Percentiles rank a stretch among this genome's conserved stretches.
Conservation (phyloP, 2,113 vertebrate species). For the Todiramphus chloris region DNA sequence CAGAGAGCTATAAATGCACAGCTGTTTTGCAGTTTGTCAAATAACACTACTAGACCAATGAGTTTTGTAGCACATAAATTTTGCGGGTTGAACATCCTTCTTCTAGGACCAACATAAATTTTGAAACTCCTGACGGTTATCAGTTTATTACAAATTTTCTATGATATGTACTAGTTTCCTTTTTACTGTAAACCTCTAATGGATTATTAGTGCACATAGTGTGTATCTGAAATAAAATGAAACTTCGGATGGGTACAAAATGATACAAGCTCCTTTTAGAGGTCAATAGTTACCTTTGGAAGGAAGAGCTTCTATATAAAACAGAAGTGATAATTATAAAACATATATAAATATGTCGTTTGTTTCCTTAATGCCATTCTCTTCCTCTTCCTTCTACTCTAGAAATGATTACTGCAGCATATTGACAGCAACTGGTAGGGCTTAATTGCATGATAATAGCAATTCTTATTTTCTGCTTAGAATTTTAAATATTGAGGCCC, state of each 20-base stretch:
- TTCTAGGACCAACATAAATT: not conserved
- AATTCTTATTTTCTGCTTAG: not conserved
- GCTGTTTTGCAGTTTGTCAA: not conserved
- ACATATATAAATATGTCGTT: not conserved
- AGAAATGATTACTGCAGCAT: constrained; percentile 27
- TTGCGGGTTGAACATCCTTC: not conserved
- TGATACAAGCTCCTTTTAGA: not conserved
- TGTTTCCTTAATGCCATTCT: not conserved
- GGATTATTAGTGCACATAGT: not conserved
- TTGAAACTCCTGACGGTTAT: not conserved
- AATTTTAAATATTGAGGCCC: not conserved
- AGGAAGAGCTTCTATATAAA: not conserved
- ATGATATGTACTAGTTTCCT: not conserved
- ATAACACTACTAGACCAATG: not conserved
- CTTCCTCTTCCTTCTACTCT: constrained; percentile 11
- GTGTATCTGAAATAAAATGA: not conserved
- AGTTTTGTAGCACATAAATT: not conserved
- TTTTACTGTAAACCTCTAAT: not conserved
- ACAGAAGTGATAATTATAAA: not conserved
- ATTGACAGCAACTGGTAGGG: constrained; percentile 12
- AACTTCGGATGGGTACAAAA: not conserved
- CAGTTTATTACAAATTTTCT: not conserved
- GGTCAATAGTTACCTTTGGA: not conserved
- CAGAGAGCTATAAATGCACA: not conserved
- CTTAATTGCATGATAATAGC: not conserved